Conservation (phyloP, 2,797 vertebrate genomes). For the Microctenopoma lineatum region DNA sequence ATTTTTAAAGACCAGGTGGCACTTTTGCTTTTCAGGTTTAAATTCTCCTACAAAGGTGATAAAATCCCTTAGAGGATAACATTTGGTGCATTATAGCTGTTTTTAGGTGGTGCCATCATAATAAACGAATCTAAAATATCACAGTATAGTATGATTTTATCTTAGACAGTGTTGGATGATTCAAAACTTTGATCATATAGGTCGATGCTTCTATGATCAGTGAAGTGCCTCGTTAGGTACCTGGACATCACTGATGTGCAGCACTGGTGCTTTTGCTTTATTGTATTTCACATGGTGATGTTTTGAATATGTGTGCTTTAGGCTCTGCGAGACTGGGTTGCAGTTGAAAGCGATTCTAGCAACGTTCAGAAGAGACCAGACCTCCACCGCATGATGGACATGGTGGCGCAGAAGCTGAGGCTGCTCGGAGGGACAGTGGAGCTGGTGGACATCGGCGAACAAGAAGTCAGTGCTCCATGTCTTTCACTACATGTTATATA, state of each 20-base stretch:
- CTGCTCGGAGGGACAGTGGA: slow-evolving; percentile 76
- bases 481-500: neutral
- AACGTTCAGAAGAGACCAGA: slow-evolving; percentile 76
- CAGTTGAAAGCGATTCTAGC: slow-evolving; percentile 85
- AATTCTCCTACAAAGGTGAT: neutral
- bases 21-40: neutral
- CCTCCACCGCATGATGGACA: slow-evolving; percentile 82
- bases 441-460: slow-evolving; percentile 78
- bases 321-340: slow-evolving; percentile 81
- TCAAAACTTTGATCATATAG: too few relatives aligned
- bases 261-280: neutral
- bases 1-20: neutral
- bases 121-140: too few relatives aligned
- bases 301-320: slow-evolving; percentile 35
- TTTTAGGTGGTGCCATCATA: too few relatives aligned
- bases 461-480: slow-evolving; percentile 71
- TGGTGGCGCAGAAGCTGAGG: slow-evolving; percentile 78
- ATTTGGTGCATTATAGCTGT: too few relatives aligned
- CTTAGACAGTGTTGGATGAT: too few relatives aligned
- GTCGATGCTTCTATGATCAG: too few relatives aligned
- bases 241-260: neutral
- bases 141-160: too few relatives aligned
- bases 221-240: neutral
- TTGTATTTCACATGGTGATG: neutral
- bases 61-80: too few relatives aligned